Evolutionary conservation across 1,140 invertebrate genomes (phyloP).

Genomic region (Rhyacophila brunnea): DNA sequence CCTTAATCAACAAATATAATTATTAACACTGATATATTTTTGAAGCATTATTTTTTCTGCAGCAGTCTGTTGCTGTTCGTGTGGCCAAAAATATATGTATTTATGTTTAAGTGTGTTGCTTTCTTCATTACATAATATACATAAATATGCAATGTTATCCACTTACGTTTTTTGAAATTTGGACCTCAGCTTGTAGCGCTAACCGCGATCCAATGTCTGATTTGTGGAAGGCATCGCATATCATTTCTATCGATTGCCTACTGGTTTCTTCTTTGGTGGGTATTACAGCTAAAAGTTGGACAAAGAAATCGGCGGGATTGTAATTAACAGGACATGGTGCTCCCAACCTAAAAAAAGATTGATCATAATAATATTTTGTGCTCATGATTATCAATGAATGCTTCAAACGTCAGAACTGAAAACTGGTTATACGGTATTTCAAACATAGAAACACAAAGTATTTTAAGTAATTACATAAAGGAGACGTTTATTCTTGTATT

Average conservation of each 20-base stretch:
- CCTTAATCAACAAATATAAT: too few relatives aligned
- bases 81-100: too few relatives aligned
- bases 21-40: neutral
- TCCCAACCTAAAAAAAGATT: constrained; percentile 65
- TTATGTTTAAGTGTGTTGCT: too few relatives aligned
- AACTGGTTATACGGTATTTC: too few relatives aligned
- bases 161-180: constrained; percentile 45
- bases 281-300: constrained; percentile 85
- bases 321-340: constrained; percentile 82
- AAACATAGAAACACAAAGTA: too few relatives aligned
- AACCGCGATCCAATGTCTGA: constrained; percentile 61
- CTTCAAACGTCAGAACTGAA: too few relatives aligned
- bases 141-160: neutral
- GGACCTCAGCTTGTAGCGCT: constrained; percentile 53
- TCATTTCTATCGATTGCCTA: constrained; percentile 69
- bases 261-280: constrained; percentile 78
- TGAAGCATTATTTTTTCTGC: neutral
- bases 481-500: too few relatives aligned
- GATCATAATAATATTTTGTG: too few relatives aligned
- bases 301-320: constrained; percentile 94
- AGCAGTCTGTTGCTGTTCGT: too few relatives aligned
- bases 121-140: too few relatives aligned
- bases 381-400: too few relatives aligned
- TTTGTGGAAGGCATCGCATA: constrained; percentile 73
- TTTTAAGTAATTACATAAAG: too few relatives aligned